Conservation (phyloP, 2,113 vertebrate species). For the Hypomesus transpacificus region DNA sequence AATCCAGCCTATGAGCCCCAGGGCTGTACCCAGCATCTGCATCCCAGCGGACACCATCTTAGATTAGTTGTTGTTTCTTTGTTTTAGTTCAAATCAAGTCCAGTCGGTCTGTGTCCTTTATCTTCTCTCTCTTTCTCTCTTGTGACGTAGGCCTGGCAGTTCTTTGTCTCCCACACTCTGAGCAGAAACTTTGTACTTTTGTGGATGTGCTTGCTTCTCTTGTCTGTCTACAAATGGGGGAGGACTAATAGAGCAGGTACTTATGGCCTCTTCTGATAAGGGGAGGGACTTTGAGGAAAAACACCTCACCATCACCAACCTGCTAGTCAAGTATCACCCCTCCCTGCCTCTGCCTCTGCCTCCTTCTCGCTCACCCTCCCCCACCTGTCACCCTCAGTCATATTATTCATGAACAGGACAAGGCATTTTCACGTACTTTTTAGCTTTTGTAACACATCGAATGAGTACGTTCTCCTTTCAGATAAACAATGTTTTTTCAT, state of each 20-base stretch:
- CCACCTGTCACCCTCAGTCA: too few species aligned
- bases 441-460: too few species aligned
- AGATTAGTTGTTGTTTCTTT: slow-evolving; percentile 9
- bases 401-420: too few species aligned
- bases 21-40: slow-evolving; percentile 68
- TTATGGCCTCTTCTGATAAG: slow-evolving; percentile 24
- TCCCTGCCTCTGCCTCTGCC: not conserved
- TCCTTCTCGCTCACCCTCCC: not conserved
- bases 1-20: slow-evolving; percentile 72
- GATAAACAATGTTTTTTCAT: too few species aligned
- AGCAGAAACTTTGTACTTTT: not conserved
- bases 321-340: slow-evolving; percentile 17
- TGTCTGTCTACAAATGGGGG: slow-evolving; percentile 33
- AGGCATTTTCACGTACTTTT: too few species aligned
- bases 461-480: too few species aligned
- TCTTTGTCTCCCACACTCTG: not conserved
- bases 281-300: slow-evolving; percentile 41
- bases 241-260: slow-evolving; percentile 23
- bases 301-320: not conserved
- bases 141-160: not conserved
- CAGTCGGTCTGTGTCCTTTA: too few species aligned
- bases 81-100: not conserved
- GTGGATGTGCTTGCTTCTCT: not conserved
- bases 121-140: not conserved
- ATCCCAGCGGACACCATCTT: slow-evolving; percentile 71